Conservation (phyloP, 2,113 vertebrate species). For the Megaceryle torquata region DNA sequence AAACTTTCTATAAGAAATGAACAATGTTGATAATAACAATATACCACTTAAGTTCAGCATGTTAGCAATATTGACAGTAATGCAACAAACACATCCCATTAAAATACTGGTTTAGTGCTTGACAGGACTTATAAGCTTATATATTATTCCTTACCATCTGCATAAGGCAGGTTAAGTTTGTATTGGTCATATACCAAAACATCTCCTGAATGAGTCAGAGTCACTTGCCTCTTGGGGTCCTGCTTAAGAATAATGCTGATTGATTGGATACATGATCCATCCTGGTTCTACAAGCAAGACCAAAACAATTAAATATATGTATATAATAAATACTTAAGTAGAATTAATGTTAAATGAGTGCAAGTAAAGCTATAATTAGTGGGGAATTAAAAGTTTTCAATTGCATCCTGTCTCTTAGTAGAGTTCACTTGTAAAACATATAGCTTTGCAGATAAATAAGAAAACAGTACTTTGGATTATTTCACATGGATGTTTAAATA, state of each 20-base stretch:
- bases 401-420: background rate
- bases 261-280: slow-evolving; percentile 92
- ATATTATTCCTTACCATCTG: slow-evolving; percentile 82
- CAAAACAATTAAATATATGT: background rate
- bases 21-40: background rate
- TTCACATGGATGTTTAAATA: background rate
- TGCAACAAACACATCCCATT: background rate
- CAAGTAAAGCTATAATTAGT: background rate
- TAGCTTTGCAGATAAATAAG: background rate
- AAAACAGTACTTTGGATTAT: background rate
- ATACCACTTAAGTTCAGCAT: background rate
- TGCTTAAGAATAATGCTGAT: slow-evolving; percentile 88
- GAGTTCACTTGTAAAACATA: background rate
- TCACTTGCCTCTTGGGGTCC: slow-evolving; percentile 90
- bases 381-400: background rate
- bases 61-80: background rate
- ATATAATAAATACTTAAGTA: background rate
- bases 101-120: background rate
- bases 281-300: slow-evolving; percentile 83
- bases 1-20: background rate
- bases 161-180: slow-evolving; percentile 90
- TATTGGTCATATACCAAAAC: slow-evolving; percentile 90
- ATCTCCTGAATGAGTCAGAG: slow-evolving; percentile 88
- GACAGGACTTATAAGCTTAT: background rate
- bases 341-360: background rate